Base-by-base conservation (phyloP, 2,797 vertebrate genomes). In the Poeciliopsis gracilis region DNA sequence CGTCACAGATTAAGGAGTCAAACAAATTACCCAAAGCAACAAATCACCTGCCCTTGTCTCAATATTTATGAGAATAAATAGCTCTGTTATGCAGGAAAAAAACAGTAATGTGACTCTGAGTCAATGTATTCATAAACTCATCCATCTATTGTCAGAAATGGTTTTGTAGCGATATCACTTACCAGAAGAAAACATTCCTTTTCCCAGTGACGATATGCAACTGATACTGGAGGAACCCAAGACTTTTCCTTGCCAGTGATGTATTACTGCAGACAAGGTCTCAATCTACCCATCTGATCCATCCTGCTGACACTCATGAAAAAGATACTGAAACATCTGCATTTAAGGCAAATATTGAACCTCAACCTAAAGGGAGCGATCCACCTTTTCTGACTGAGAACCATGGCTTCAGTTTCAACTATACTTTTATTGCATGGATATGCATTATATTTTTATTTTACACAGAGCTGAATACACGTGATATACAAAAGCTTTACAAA, bases 401-500 rank as follows among this genome's bases (percentile, higher is more conserved):
- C 5, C 66, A 25, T 69, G 23, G 5, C 66, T 13, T 69, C 25
- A 13, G 38, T n/a, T n/a, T 9, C 13, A 20, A 41, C 20, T 69
- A 15, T 23, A 5, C 23, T 67, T 67, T 23, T 7, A 41, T 41
- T 23, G 38, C 23, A 67, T 41, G 4, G 8, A 5, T n/a, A 55
- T 15, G 38, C 10, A 0, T 15, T 43, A n/a, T 57, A 28, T 16
- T 36, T 16, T 28, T 20, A 10, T 53, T 51, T 47, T 28, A 73
- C 10, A 23, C 33, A 61, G 57, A 75, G 23, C 30, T 16, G 2
- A 79, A 41, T 15, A 71, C 51, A 73, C 53, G 4, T 20, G 33
- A 25, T n/a, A 12, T 55, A 84, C 47, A 46, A 23, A 87, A 71
- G 45, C 66, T 74, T 78, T n/a, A 77, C 38, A 25, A 18, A 84